Evolutionary conservation across 23 tunicate genomes (phyloP).

Genomic region (Aplidium turbinatum): DNA sequence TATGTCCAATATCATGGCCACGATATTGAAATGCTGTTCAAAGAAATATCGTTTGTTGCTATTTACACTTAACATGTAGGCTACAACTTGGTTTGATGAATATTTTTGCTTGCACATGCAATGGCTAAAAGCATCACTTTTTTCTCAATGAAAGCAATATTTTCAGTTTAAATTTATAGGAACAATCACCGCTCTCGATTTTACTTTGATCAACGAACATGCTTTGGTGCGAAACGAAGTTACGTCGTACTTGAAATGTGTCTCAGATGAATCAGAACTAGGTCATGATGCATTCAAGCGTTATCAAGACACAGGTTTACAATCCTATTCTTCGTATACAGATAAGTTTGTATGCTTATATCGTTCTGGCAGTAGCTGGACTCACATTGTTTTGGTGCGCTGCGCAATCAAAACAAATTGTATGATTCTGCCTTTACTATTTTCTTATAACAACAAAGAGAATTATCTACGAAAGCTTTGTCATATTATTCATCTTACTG

Average conservation of each 20-base stretch:
- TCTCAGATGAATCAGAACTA: slow-evolving; percentile 49
- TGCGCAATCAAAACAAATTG: not conserved
- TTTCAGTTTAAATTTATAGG: no score
- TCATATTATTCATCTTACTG: no score
- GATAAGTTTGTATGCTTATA: not conserved
- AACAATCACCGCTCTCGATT: slow-evolving; percentile 27
- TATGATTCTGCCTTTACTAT: not conserved
- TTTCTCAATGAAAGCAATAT: no score
- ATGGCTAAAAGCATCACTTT: no score
- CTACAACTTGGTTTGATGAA: no score
- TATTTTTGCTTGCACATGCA: no score
- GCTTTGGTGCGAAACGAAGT: slow-evolving; percentile 57
- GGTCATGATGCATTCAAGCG: slow-evolving; percentile 47
- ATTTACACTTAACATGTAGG: no score
- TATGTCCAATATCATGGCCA: no score
- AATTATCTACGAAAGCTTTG: no score
- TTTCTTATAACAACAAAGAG: not conserved
- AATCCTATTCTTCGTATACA: not conserved
- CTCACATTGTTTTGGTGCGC: not conserved
- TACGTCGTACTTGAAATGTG: slow-evolving; percentile 73
- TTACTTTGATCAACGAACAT: slow-evolving; percentile 75
- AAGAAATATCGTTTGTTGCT: no score
- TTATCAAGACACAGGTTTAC: slow-evolving; percentile 76
- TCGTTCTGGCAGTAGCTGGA: not conserved
- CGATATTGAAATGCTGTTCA: no score